Percentiles rank a stretch among this genome's conserved stretches.
Conservation (phyloP, 2,888 invertebrate genomes). For the Leptopilina syphax region DNA sequence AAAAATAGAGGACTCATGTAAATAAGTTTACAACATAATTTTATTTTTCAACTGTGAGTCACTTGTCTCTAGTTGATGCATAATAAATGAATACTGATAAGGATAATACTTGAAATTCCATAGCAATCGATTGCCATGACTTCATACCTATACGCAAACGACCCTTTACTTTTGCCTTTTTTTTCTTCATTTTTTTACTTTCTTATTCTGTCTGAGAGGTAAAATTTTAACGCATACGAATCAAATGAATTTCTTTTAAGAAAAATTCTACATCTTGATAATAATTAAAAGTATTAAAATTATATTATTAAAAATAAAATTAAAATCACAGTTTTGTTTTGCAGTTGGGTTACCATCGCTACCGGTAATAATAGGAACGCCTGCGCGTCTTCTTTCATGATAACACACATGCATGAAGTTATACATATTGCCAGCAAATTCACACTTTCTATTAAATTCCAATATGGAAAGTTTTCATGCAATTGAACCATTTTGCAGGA, state of each 20-base stretch:
- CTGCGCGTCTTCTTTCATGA: constrained; percentile 40
- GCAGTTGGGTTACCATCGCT: constrained; percentile 60
- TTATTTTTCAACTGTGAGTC: constrained; percentile 7
- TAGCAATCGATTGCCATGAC: constrained; percentile 30
- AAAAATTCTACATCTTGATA: too few relatives aligned
- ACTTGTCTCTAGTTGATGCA: constrained; percentile 24
- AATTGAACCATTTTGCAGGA: too few relatives aligned
- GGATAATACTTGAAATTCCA: constrained; percentile 27
- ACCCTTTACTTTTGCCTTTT: background rate
- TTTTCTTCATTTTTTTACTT: background rate
- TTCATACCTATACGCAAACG: background rate
- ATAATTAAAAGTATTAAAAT: background rate
- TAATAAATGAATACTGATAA: constrained; percentile 18
- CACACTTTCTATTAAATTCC: background rate
- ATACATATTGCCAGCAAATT: background rate
- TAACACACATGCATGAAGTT: background rate
- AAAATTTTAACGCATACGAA: too few relatives aligned
- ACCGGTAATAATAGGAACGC: constrained; percentile 48
- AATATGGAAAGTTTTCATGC: background rate
- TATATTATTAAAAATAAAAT: constrained; percentile 7
- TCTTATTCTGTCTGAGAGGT: too few relatives aligned
- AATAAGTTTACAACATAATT: background rate
- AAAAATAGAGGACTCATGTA: too few relatives aligned
- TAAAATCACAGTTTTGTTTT: constrained; percentile 52
- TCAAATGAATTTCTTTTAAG: too few relatives aligned